Conservation (phyloP, 2,797 vertebrate species). For the Spondyliosoma cantharus region DNA sequence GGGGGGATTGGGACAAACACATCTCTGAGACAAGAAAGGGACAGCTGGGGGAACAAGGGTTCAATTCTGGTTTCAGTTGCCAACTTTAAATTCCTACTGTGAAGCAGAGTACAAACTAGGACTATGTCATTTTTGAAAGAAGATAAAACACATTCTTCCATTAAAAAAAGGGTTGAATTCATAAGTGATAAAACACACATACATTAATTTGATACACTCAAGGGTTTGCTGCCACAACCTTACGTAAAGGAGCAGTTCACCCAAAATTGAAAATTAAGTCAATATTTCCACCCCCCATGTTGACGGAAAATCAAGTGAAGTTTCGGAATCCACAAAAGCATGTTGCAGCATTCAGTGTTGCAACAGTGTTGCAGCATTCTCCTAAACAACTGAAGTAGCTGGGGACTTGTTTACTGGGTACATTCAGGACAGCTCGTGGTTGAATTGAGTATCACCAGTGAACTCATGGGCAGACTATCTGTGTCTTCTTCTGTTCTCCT, state of each 20-base stretch:
- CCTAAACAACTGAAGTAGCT: too few relatives aligned
- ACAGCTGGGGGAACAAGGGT: neutral
- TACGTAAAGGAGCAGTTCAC: too few relatives aligned
- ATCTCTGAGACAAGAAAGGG: neutral
- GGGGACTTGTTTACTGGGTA: neutral
- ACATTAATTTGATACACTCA: neutral
- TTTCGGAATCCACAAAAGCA: too few relatives aligned
- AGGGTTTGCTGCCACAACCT: neutral
- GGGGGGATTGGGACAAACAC: neutral
- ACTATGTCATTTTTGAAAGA: constrained; percentile 1
- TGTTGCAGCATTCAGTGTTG: too few relatives aligned
- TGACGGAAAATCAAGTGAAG: too few relatives aligned
- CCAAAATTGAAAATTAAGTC: too few relatives aligned
- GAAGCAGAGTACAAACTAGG: neutral
- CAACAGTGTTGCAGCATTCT: too few relatives aligned
- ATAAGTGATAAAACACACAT: neutral
- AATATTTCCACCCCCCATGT: too few relatives aligned
- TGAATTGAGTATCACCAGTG: neutral
- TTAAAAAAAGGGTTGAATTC: neutral
- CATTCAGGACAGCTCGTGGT: neutral
- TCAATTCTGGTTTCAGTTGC: neutral
- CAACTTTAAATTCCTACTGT: neutral
- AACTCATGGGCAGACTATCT: too few relatives aligned
- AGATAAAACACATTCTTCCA: neutral
- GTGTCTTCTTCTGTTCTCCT: too few relatives aligned